Conservation (phyloP, 1,140 invertebrate species). For the Ceratina japonica region DNA sequence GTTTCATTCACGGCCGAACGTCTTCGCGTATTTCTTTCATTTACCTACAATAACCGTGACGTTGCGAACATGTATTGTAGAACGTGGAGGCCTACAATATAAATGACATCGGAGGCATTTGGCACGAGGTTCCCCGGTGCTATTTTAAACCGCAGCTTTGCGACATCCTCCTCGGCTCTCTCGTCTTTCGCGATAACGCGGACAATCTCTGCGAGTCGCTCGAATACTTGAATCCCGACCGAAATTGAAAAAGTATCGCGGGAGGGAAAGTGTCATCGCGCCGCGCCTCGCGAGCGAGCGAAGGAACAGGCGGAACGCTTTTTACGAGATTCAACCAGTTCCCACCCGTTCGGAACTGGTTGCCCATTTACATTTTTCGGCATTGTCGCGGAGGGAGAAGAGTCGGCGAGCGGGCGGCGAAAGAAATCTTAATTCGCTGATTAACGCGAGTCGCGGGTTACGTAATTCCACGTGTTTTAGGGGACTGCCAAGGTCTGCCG, state of each 20-base stretch:
- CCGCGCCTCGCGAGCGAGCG: too few species aligned
- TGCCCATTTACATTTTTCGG: background rate
- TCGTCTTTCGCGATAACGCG: conserved; percentile 35
- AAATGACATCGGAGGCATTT: conserved; percentile 49
- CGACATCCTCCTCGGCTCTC: conserved; percentile 29
- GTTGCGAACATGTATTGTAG: background rate
- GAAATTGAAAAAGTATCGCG: too few species aligned
- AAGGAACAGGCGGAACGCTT: too few species aligned
- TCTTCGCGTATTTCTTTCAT: background rate
- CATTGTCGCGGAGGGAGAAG: background rate
- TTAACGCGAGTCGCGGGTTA: conserved; percentile 32
- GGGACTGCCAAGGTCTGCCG: conserved; percentile 40
- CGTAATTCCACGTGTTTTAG: conserved; percentile 51
- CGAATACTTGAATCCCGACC: too few species aligned
- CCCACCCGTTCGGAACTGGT: background rate
- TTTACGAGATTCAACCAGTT: too few species aligned
- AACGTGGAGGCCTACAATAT: conserved; percentile 28
- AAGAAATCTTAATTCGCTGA: conserved; percentile 3
- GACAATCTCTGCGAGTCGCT: too few species aligned
- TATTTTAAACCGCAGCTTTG: conserved; percentile 58
- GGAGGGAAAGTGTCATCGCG: too few species aligned
- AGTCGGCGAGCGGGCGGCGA: background rate
- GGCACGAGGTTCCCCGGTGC: conserved; percentile 41
- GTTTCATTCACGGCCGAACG: background rate
- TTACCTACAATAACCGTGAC: background rate